Conservation (phyloP, 1,140 invertebrate genomes). For the Dufourea novaeangliae region DNA sequence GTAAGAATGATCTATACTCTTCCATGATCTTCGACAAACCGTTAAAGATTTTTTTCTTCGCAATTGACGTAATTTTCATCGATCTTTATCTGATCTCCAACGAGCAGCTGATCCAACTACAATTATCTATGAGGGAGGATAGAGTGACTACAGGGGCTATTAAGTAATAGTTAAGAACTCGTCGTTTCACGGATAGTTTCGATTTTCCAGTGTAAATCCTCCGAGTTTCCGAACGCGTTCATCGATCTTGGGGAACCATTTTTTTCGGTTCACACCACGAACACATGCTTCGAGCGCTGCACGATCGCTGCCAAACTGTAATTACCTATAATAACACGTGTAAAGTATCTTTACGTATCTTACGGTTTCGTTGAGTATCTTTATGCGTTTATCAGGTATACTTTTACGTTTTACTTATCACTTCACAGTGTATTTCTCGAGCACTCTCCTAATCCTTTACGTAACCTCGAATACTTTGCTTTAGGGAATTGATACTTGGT, state of each 20-base stretch:
- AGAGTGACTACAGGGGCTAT: constrained; percentile 35
- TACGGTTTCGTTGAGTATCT: constrained; percentile 9
- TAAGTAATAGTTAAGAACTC: constrained; percentile 23
- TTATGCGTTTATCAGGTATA: neutral
- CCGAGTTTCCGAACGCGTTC: neutral
- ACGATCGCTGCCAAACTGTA: neutral
- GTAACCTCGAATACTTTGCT: neutral
- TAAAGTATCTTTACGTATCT: constrained; percentile 19
- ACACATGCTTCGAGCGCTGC: too few relatives aligned
- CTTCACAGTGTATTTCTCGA: neutral
- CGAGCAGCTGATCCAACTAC: neutral
- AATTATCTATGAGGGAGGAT: constrained; percentile 22
- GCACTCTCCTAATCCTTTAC: neutral
- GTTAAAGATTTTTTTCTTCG: neutral
- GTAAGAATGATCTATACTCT: too few relatives aligned
- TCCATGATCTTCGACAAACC: too few relatives aligned
- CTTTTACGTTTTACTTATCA: neutral
- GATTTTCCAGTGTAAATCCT: neutral
- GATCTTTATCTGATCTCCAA: neutral
- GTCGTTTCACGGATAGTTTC: constrained; percentile 8
- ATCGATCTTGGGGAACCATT: too few relatives aligned
- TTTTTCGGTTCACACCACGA: neutral
- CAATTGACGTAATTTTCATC: too few relatives aligned
- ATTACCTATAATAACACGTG: neutral
- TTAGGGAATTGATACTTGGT: neutral